Conservation (phyloP, 2,113 vertebrate genomes). For the Capreolus pygargus region DNA sequence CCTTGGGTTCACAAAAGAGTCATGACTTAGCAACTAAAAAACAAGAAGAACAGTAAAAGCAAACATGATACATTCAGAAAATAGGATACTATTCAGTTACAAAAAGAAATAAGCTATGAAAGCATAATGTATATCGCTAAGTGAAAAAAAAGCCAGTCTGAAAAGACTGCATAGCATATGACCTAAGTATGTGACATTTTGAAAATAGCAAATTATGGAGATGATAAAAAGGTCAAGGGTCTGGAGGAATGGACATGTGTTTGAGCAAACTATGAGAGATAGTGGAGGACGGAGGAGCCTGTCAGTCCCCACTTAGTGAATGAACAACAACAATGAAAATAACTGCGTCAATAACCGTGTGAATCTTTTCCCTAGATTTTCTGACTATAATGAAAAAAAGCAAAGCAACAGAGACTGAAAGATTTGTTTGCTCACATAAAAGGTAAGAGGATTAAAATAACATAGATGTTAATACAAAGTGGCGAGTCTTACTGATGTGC, state of each 20-base stretch:
- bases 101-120: background rate
- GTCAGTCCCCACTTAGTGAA: background rate
- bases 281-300: background rate
- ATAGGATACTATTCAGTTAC: background rate
- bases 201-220: background rate
- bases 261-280: background rate
- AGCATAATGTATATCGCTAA: background rate
- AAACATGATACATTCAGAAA: background rate
- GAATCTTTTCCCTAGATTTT: background rate
- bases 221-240: background rate
- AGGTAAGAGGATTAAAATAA: background rate
- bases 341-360: background rate
- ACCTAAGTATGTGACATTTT: background rate
- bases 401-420: background rate
- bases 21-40: background rate
- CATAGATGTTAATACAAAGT: background rate
- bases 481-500: background rate
- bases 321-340: background rate
- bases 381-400: background rate
- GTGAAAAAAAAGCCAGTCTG: background rate
- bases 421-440: background rate
- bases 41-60: background rate
- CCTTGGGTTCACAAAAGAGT: background rate
- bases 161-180: background rate
- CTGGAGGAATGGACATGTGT: background rate